Conservation (phyloP, 2,113 vertebrate species). For the Colossoma macropomum region DNA sequence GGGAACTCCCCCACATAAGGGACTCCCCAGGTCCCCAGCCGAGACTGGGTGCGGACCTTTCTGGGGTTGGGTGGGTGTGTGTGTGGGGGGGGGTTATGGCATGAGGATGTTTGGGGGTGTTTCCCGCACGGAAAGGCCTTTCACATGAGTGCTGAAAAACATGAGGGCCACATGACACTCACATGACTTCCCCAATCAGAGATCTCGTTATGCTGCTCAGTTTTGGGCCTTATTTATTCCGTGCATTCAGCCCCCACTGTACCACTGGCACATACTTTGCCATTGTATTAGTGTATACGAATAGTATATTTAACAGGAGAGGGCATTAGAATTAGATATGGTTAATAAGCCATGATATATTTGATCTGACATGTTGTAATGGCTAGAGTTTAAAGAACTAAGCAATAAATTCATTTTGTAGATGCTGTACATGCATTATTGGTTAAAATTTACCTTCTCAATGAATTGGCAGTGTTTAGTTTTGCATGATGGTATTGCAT, state of each 20-base stretch:
- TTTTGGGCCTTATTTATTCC: slow-evolving; percentile 31
- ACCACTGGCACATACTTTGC: not conserved
- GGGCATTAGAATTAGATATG: not conserved
- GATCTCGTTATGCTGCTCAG: slow-evolving; percentile 42
- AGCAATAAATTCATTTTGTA: not conserved
- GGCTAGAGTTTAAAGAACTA: not conserved
- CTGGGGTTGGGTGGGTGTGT: slow-evolving; percentile 14
- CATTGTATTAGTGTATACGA: not conserved
- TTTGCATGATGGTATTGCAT: too few species aligned
- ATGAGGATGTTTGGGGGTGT: slow-evolving; percentile 60
- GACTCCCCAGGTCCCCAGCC: slow-evolving; percentile 63
- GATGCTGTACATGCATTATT: not conserved
- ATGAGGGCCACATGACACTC: slow-evolving; percentile 71
- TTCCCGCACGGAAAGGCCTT: slow-evolving; percentile 56
- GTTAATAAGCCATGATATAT: not conserved
- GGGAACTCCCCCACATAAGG: slow-evolving; percentile 66
- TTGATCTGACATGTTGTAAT: not conserved
- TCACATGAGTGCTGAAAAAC: slow-evolving; percentile 71
- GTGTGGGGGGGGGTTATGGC: not conserved
- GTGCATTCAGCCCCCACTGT: not conserved
- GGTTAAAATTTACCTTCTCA: not conserved
- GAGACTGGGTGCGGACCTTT: slow-evolving; percentile 8
- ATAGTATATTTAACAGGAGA: not conserved
- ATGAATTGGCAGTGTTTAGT: too few species aligned
- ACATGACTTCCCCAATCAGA: slow-evolving; percentile 64